Percentiles rank a stretch among this genome's conserved stretches.
These are phyloP conservation scores for Dryocosmus kuriphilus DNA, from an alignment of 2,888 invertebrate genomes.

Conservation along the genomic window DNA sequence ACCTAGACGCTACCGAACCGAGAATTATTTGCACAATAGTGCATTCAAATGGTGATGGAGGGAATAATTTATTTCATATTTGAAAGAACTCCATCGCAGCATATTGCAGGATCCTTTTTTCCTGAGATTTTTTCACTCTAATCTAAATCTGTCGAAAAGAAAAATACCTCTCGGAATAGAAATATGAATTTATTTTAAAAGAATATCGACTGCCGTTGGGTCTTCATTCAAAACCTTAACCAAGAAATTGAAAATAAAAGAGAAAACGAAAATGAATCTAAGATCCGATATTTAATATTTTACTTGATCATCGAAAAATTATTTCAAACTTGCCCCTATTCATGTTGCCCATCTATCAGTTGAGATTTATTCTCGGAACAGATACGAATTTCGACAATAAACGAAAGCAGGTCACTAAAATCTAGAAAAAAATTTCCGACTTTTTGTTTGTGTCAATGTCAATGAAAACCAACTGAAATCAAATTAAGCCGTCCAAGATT, in stretches of 20 bases:
- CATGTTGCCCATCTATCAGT: no score
- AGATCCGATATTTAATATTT: neutral
- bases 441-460: no score
- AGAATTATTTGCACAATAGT: conserved; percentile 30
- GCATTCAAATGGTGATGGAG: conserved; percentile 32
- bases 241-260: neutral
- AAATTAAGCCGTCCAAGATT: no score
- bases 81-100: conserved; percentile 5
- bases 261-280: neutral
- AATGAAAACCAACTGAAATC: no score
- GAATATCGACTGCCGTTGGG: neutral
- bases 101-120: neutral
- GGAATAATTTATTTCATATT: conserved; percentile 10
- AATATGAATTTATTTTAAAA: neutral
- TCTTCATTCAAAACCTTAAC: neutral
- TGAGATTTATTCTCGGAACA: no score
- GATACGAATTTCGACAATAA: no score
- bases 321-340: no score
- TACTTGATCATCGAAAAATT: neutral
- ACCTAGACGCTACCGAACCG: neutral
- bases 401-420: no score
- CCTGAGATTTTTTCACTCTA: neutral
- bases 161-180: neutral
- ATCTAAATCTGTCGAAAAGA: neutral
- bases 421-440: no score